Base-by-base conservation (phyloP, 2,797 vertebrate genomes). In the Lycodopsis pacificus region DNA sequence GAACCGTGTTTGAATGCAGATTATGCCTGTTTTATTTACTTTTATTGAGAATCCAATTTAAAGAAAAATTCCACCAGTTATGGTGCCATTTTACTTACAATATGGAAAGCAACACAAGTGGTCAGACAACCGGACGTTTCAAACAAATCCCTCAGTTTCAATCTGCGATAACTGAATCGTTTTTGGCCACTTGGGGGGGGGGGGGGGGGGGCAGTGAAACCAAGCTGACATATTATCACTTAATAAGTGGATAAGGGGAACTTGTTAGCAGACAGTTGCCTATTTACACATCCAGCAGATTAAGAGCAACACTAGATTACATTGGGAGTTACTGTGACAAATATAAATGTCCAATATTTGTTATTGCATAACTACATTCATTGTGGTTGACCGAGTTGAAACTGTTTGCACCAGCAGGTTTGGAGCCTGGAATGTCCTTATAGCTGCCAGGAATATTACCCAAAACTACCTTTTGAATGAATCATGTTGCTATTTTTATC, bases 391-490 rank as follows among this genome's bases (percentile, higher is more conserved):
- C 30, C 5, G 30, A 30, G 4, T 30, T 30, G 4, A 30, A 30
- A 30, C 30, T 30, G 30, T 30, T 30, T 5, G 30, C 30, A 30
- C 30, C 30, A 30, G 30, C 30, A 30, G 4, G 30, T 32, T 32
- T 36, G 34, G 34, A 36, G 34, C 34, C 34, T 36, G 34, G 9
- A 36, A 36, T 14, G 12, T 40, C 11, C 5, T 14, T 27, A 36
- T 15, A 53, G 48, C 25, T 12, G 12, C 22, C 36, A 25, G 8
- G 12, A 59, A 36, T 42, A n/a, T 12, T 42, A 6, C 4, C 14
- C 1, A 38, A 20, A 76, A 58, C 13, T 53, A 4, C 42, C 13
- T 58, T 58, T 64, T 48, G 7, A 65, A 56, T 77, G 19, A 71
- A 25, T 64, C 12, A 20, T 27, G 3, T 49, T 36, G 2, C 7